phyloP scores from a whole-genome alignment of 2,888 invertebrate genomes.

The Lochmaea crataegi region DNA sequence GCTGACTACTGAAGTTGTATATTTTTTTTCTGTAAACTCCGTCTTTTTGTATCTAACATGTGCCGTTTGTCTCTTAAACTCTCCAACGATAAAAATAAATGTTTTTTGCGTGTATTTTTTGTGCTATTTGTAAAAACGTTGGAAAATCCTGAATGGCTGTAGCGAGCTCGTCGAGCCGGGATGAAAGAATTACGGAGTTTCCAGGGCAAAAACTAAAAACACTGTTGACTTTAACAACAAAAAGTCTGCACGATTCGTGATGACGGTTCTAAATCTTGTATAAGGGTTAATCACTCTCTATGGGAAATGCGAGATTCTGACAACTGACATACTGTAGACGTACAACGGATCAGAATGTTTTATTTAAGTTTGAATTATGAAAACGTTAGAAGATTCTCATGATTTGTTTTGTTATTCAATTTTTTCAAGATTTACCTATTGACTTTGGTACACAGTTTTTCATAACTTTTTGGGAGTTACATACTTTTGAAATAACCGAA shows the following conservation, averaged over 20 bases:
- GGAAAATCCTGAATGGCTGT: slow-evolving; percentile 26
- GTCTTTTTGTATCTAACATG: slow-evolving; percentile 16
- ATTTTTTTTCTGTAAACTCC: slow-evolving; percentile 5
- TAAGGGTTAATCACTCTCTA: slow-evolving; percentile 34
- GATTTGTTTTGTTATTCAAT: background rate
- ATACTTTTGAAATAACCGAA: too few relatives aligned
- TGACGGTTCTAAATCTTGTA: slow-evolving; percentile 35
- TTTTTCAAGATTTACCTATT: too few relatives aligned
- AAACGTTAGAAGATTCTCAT: background rate
- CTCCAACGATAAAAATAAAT: slow-evolving; percentile 30
- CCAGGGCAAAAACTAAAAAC: slow-evolving; percentile 28
- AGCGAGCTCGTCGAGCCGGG: slow-evolving; percentile 14
- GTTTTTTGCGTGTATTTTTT: slow-evolving; percentile 18
- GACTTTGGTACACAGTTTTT: too few relatives aligned
- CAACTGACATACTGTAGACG: slow-evolving; percentile 1
- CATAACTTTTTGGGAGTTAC: too few relatives aligned
- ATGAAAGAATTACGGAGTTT: slow-evolving; percentile 29
- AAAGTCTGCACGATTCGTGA: slow-evolving; percentile 28
- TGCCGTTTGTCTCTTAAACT: slow-evolving; percentile 25
- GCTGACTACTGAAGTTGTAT: background rate
- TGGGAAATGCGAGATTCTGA: slow-evolving; percentile 22
- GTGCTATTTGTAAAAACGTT: slow-evolving; percentile 15
- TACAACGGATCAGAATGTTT: background rate
- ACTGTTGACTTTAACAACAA: slow-evolving; percentile 32
- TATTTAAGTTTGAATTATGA: background rate